Percentiles rank a stretch among this genome's conserved stretches.
phyloP scores from a whole-genome alignment of 1,140 invertebrate genomes.

The Trichoplusia ni region DNA sequence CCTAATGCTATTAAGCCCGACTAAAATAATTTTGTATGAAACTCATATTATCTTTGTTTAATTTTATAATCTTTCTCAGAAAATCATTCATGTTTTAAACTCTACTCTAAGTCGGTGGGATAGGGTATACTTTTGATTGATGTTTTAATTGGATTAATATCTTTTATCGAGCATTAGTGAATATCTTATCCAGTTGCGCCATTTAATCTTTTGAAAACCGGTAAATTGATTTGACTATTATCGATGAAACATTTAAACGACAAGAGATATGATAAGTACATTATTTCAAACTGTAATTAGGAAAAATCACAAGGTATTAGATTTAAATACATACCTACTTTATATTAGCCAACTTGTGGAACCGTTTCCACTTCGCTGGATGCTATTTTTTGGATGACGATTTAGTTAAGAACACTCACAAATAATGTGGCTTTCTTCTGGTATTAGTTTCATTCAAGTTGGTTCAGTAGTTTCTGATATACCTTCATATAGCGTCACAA shows the following conservation, averaged over 20 bases:
- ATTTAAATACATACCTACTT: too few relatives aligned
- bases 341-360: too few relatives aligned
- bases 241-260: background rate
- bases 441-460: too few relatives aligned
- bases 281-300: background rate
- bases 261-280: background rate
- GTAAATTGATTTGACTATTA: conserved; percentile 5
- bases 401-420: too few relatives aligned
- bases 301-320: too few relatives aligned
- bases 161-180: background rate
- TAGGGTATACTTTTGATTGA: background rate
- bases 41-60: conserved; percentile 9
- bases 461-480: too few relatives aligned
- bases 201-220: conserved; percentile 1
- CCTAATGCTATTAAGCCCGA: background rate
- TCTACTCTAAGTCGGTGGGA: background rate
- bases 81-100: background rate
- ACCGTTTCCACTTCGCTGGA: too few relatives aligned
- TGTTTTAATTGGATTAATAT: background rate
- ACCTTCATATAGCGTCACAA: too few relatives aligned
- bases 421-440: too few relatives aligned
- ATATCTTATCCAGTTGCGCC: conserved; percentile 20
- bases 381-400: too few relatives aligned
- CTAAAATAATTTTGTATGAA: conserved; percentile 12
- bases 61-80: conserved; percentile 9